Base-by-base conservation (phyloP, 37 sponge, comb jelly and placozoan species). In the Agelas oroides region DNA sequence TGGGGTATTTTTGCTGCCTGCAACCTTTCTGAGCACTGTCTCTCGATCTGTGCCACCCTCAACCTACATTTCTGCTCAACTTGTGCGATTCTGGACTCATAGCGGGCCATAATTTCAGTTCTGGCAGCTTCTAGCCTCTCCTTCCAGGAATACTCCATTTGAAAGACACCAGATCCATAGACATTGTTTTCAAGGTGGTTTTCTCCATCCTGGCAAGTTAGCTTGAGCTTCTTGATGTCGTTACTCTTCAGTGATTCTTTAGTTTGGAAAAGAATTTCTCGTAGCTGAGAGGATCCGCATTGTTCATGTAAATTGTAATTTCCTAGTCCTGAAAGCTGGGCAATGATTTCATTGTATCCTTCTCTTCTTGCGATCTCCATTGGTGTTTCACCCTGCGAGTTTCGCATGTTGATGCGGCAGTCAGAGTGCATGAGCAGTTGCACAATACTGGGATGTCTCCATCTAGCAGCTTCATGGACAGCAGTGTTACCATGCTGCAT, bases 401-500 rank as follows among this genome's bases (percentile, higher is more conserved):
- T 91, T 37, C 79, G 65, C 39, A 91, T 37, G 65, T 91, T 91
- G 31, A 86, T 68, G n/a, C 92, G 56, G 40, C 92, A 91, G 39
- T 91, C 83, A 24, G 80, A 71, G 20, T 57, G 81, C 83, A 91
- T 81, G 27, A 91, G 73, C 1, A 82, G 28, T 41, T 91, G 79
- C 3, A 91, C 79, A 14, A 63, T 86, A 40, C n/a, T 70, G 25
- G 24, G 38, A 58, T 86, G 82, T 0, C 79, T 39, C 28, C 75
- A 39, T 39, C 28, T 32, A 0, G 81, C 87, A 59, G 92, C 92
- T 46, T 83, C 78, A 52, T 91, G 92, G 19, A 91, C 28, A 14
- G 92, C 92, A 46, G 92, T 91, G 77, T 91, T 91, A 13, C 87
- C 92, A 38, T 59, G 37, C 90, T 90, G 67, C 24, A 55, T 20